These are phyloP conservation scores for Oedothorax gibbosus DNA, from an alignment of 1,140 invertebrate genomes.

Conservation along the genomic window DNA sequence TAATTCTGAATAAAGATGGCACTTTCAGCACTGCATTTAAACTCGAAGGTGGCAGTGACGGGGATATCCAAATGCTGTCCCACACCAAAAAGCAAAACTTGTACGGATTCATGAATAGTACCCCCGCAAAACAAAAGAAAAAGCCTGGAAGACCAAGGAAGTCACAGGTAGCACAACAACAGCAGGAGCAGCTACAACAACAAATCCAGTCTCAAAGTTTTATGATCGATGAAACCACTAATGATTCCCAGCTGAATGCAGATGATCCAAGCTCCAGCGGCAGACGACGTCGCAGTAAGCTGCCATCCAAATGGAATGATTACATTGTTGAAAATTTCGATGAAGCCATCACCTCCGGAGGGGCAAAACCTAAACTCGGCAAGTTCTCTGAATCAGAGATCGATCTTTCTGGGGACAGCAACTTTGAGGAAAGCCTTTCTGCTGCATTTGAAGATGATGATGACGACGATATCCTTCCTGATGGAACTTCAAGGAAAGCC, in stretches of 20 bases:
- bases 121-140: slow-evolving; percentile 4
- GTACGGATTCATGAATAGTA: slow-evolving; percentile 33
- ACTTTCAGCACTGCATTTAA: slow-evolving; percentile 14
- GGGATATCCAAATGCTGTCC: slow-evolving; percentile 50
- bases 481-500: slow-evolving; percentile 10
- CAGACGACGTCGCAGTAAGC: slow-evolving; percentile 31
- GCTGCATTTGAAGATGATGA: slow-evolving; percentile 58
- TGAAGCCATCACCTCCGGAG: slow-evolving; percentile 52
- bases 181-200: too few species aligned
- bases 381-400: slow-evolving; percentile 57
- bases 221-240: slow-evolving; percentile 44
- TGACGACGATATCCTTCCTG: slow-evolving; percentile 35
- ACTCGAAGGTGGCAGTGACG: slow-evolving; percentile 38
- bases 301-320: slow-evolving; percentile 57
- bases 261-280: slow-evolving; percentile 28
- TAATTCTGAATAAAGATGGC: slow-evolving; percentile 27
- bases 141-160: slow-evolving; percentile 50
- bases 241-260: slow-evolving; percentile 28
- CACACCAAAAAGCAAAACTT: slow-evolving; percentile 37
- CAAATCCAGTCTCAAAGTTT: slow-evolving; percentile 33
- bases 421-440: slow-evolving; percentile 42
- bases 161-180: slow-evolving; percentile 4
- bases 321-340: slow-evolving; percentile 60
- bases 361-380: slow-evolving; percentile 41
- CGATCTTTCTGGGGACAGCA: slow-evolving; percentile 41